Evolutionary conservation across 2,888 invertebrate genomes (phyloP).

Genomic region (Xanthia icteritia): DNA sequence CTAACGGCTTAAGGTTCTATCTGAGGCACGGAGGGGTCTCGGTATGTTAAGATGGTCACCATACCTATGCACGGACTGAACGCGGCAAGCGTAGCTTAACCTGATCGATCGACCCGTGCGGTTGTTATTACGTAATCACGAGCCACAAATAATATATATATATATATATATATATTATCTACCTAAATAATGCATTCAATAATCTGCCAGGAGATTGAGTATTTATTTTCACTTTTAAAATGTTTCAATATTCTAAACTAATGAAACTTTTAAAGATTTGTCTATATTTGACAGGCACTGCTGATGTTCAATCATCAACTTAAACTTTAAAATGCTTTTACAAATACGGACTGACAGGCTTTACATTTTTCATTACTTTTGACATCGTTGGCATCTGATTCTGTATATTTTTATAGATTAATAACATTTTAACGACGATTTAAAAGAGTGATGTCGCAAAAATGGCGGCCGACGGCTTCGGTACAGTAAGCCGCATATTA

Average conservation of each 20-base stretch:
- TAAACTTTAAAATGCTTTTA: constrained; percentile 15
- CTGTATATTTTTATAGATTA: constrained; percentile 15
- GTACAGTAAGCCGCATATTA: not conserved
- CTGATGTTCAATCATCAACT: not conserved
- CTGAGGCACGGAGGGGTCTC: too few relatives aligned
- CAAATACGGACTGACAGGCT: not conserved
- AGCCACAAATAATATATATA: too few relatives aligned
- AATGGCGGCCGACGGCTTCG: not conserved
- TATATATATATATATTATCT: too few relatives aligned
- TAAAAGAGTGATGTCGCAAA: constrained; percentile 23
- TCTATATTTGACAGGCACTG: constrained; percentile 33
- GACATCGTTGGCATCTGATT: constrained; percentile 11
- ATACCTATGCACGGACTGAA: too few relatives aligned
- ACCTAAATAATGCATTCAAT: too few relatives aligned
- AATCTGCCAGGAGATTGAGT: not conserved
- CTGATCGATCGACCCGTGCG: too few relatives aligned
- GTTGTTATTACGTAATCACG: too few relatives aligned
- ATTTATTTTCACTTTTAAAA: not conserved
- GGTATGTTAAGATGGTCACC: too few relatives aligned
- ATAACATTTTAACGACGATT: constrained; percentile 26
- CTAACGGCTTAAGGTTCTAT: too few relatives aligned
- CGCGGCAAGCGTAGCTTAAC: too few relatives aligned
- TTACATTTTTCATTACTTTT: constrained; percentile 2
- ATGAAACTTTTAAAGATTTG: constrained; percentile 27
- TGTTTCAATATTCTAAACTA: not conserved